phyloP scores from a whole-genome alignment of 2,113 vertebrate species.

The Sander vitreus region DNA sequence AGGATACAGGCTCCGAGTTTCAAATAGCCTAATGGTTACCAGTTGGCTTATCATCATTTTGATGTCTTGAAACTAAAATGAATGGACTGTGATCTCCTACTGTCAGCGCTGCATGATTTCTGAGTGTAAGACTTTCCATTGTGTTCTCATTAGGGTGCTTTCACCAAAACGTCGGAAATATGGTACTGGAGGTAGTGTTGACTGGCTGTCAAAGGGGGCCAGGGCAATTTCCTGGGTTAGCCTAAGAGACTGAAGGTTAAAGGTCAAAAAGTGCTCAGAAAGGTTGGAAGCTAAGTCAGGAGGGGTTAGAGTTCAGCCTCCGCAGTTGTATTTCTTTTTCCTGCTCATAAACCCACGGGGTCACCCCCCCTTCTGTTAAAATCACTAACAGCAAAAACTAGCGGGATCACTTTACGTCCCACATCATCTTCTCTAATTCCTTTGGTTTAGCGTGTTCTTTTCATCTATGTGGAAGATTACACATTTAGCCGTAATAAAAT shows the following conservation, averaged over 20 bases:
- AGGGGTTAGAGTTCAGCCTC: constrained; percentile 64
- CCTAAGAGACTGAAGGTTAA: constrained; percentile 46
- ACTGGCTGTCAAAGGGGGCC: constrained; percentile 48
- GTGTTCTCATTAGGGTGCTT: constrained; percentile 45
- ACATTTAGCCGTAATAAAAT: constrained; percentile 27
- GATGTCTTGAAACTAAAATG: constrained; percentile 45
- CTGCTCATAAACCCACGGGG: constrained; percentile 36
- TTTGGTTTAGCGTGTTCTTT: constrained; percentile 1
- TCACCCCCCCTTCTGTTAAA: constrained; percentile 12
- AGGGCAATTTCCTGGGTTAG: constrained; percentile 71
- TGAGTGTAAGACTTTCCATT: constrained; percentile 15
- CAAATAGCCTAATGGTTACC: constrained; percentile 70
- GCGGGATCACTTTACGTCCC: neutral
- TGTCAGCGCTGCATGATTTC: constrained; percentile 44
- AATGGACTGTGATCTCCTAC: constrained; percentile 36
- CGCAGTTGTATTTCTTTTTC: constrained; percentile 61
- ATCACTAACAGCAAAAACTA: neutral
- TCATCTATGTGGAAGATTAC: constrained; percentile 20
- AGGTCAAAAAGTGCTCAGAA: constrained; percentile 66
- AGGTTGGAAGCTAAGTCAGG: constrained; percentile 61
- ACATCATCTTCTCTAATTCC: constrained; percentile 23
- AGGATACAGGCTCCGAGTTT: constrained; percentile 38
- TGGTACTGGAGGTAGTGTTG: neutral
- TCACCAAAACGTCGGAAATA: constrained; percentile 36
- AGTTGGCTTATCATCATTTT: constrained; percentile 57